Evolutionary conservation across 2,797 vertebrate species (phyloP), one percentile per base, ranked within the genome.

Genomic region (Hippopotamyrus pictus): DNA sequence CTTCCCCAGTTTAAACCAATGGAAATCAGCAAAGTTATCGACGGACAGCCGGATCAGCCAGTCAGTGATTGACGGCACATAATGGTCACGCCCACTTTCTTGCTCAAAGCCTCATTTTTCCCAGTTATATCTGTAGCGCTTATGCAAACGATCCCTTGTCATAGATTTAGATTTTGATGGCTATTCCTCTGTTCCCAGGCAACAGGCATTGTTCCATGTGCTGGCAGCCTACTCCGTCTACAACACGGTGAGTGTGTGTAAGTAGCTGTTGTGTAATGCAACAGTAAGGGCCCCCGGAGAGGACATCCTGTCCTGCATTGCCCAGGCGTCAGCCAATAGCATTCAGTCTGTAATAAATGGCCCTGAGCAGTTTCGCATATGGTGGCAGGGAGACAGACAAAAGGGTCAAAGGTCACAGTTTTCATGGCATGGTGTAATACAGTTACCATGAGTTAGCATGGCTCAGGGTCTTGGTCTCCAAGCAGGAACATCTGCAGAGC

Each of bases 191-290:
- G 53, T 92, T n/a, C 65, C 22, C 91, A 98, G 98, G 95, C 97
- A 98, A 91, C 97, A 97, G 92, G 97, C 96, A 0, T 94, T 98
- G 92, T 98, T 98, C 92, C 95, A 98, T 0, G 96, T 98, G 88
- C 94, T 98, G 5, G 95, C 97, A 17, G 97, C 97, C 0, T 98
- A 98, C 92, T 98, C 97, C 0, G 97, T 98, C 91, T 98, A 98
- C 94, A 98, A 98, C 93, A 97, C 97, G 62, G 97, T 98, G 92
- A 96, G 97, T 93, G 91, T 19, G 25, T 37, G 51, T 46, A 29
- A 33, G 37, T 82, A 25, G 3, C 86, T 22, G 76, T 87, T 73
- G 95, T 94, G 79, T 95, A 83, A 89, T 65, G 12, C 19, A 62
- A 41, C 44, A 48, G 79, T 22, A n/a, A 83, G 5, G 17, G 3